These are phyloP conservation scores for Galendromus occidentalis DNA, from an alignment of 1,140 invertebrate genomes.

Conservation along the genomic window DNA sequence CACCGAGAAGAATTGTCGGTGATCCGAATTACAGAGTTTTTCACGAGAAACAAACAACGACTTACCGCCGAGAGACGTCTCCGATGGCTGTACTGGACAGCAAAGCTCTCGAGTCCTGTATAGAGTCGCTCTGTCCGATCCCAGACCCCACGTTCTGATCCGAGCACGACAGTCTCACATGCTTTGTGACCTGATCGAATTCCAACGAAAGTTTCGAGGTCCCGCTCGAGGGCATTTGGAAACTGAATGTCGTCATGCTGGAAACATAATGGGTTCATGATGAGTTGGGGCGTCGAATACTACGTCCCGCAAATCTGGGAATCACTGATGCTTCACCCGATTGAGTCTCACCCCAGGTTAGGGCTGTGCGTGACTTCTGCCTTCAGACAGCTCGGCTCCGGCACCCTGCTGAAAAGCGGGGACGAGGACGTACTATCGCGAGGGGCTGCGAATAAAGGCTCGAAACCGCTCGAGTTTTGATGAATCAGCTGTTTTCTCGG, in stretches of 20 bases:
- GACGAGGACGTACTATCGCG: neutral
- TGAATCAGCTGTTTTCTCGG: neutral
- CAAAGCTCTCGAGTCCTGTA: too few species aligned
- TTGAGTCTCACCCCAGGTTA: neutral
- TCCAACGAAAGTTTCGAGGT: neutral
- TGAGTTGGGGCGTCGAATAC: too few species aligned
- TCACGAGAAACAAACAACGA: too few species aligned
- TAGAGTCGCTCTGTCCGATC: too few species aligned
- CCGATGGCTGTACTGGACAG: too few species aligned
- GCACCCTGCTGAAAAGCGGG: neutral
- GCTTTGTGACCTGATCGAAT: neutral
- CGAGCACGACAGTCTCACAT: neutral
- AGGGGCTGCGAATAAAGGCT: neutral
- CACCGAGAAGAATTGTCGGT: too few species aligned
- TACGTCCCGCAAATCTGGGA: too few species aligned
- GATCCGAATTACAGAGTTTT: too few species aligned
- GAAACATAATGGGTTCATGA: neutral
- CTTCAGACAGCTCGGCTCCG: neutral
- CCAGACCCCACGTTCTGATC: too few species aligned
- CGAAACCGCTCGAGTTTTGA: slow-evolving; percentile 5
- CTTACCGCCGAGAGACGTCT: too few species aligned
- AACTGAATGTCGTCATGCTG: slow-evolving; percentile 4
- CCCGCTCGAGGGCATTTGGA: neutral
- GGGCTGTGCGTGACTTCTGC: neutral
- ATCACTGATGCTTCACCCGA: too few species aligned